Conservation (phyloP, 2,888 invertebrate species). For the Diarsia dahlii region DNA sequence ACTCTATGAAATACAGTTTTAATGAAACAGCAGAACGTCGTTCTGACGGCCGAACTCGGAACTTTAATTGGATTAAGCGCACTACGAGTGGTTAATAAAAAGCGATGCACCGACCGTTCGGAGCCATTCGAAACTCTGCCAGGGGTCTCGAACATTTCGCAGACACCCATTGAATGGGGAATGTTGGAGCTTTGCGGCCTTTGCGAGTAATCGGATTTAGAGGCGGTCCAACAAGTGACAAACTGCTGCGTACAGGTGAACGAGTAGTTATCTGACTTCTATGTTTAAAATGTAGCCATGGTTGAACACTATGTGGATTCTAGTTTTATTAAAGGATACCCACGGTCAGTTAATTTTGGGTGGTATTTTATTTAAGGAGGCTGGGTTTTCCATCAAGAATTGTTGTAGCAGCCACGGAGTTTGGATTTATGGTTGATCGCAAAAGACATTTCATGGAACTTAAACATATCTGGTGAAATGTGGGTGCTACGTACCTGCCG, state of each 20-base stretch:
- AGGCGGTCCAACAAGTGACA: constrained; percentile 47
- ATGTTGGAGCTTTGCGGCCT: constrained; percentile 23
- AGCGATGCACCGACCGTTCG: constrained; percentile 60
- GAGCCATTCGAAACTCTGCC: constrained; percentile 53
- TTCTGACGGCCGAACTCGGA: constrained; percentile 61
- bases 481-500: too few species aligned
- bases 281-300: constrained; percentile 9
- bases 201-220: constrained; percentile 30
- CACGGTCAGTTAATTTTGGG: not conserved
- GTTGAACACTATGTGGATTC: constrained; percentile 21
- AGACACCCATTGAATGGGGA: constrained; percentile 45
- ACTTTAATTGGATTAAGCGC: constrained; percentile 76
- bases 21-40: constrained; percentile 57
- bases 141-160: constrained; percentile 65
- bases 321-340: not conserved
- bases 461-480: too few species aligned
- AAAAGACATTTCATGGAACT: too few species aligned
- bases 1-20: constrained; percentile 57
- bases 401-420: too few species aligned
- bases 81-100: constrained; percentile 69
- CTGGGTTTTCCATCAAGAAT: too few species aligned
- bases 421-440: too few species aligned
- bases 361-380: not conserved
- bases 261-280: constrained; percentile 19
- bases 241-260: constrained; percentile 31